A percentile compares a stretch with the other conserved stretches of the same genome.
Conservation (phyloP, 2,888 invertebrate species). For the Desoria tigrina region DNA sequence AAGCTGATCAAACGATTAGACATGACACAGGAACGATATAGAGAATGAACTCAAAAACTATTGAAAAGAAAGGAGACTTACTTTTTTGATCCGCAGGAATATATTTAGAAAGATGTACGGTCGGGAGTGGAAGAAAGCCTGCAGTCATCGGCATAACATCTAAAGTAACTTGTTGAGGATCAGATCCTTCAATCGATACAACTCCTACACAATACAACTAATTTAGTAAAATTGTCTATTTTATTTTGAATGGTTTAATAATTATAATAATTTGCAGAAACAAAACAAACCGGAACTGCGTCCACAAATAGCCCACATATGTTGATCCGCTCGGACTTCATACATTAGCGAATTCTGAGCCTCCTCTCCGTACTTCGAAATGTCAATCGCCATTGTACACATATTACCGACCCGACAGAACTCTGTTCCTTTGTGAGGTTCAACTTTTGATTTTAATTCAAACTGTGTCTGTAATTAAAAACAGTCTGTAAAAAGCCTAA, state of each 20-base stretch:
- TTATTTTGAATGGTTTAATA: too few species aligned
- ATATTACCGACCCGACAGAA: slow-evolving; percentile 86
- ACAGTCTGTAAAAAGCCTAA: slow-evolving; percentile 34
- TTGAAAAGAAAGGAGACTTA: too few species aligned
- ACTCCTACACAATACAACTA: slow-evolving; percentile 63
- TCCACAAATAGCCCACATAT: slow-evolving; percentile 90
- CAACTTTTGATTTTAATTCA: slow-evolving; percentile 73
- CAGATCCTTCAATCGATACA: slow-evolving; percentile 68
- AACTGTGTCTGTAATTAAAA: slow-evolving; percentile 69
- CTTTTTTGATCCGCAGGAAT: slow-evolving; percentile 66
- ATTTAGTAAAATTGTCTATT: background rate
- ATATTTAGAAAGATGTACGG: slow-evolving; percentile 84
- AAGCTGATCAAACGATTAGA: background rate
- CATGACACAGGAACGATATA: background rate
- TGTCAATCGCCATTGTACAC: slow-evolving; percentile 60
- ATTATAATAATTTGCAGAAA: too few species aligned
- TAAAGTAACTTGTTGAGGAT: slow-evolving; percentile 69
- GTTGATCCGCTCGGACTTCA: slow-evolving; percentile 87
- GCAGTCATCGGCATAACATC: slow-evolving; percentile 92
- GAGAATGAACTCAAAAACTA: background rate
- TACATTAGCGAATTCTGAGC: slow-evolving; percentile 75
- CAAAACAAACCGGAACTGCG: slow-evolving; percentile 75
- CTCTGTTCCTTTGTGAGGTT: slow-evolving; percentile 76
- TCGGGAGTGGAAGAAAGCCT: slow-evolving; percentile 84
- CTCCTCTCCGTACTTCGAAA: slow-evolving; percentile 55